phyloP scores from a whole-genome alignment of 2,888 invertebrate genomes.

The Drosophila quasianomalipes region DNA sequence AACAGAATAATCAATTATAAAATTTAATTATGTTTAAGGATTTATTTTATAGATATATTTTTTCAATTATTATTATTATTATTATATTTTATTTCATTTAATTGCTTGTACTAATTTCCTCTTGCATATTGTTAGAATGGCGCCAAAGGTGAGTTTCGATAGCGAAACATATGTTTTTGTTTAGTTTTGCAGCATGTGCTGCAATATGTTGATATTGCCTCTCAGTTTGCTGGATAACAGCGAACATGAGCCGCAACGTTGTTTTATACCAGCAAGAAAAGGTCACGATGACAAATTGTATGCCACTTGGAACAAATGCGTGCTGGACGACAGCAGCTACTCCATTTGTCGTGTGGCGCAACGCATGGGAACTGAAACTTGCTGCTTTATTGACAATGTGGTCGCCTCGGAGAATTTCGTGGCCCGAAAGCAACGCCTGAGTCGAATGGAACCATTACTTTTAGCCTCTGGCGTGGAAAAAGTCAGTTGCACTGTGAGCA shows the following conservation, averaged over 20 bases:
- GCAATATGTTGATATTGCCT: slow-evolving; percentile 60
- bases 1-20: neutral
- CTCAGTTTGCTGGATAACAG: slow-evolving; percentile 58
- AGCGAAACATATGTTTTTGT: slow-evolving; percentile 24
- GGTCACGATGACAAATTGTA: neutral
- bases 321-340: slow-evolving; percentile 43
- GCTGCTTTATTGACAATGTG: slow-evolving; percentile 72
- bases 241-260: slow-evolving; percentile 48
- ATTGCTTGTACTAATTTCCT: too few species aligned
- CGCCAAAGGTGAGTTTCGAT: neutral
- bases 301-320: slow-evolving; percentile 68
- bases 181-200: slow-evolving; percentile 38
- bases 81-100: neutral
- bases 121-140: neutral
- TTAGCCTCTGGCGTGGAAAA: neutral
- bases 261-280: slow-evolving; percentile 37
- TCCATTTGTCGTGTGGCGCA: slow-evolving; percentile 65
- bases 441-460: slow-evolving; percentile 30
- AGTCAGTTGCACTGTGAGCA: slow-evolving; percentile 46
- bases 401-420: slow-evolving; percentile 57
- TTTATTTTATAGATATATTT: neutral
- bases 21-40: neutral
- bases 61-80: neutral
- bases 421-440: slow-evolving; percentile 30
- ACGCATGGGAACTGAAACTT: slow-evolving; percentile 49